These are phyloP conservation scores for Tiliacea aurago DNA, from an alignment of 2,888 invertebrate genomes.

Conservation along the genomic window DNA sequence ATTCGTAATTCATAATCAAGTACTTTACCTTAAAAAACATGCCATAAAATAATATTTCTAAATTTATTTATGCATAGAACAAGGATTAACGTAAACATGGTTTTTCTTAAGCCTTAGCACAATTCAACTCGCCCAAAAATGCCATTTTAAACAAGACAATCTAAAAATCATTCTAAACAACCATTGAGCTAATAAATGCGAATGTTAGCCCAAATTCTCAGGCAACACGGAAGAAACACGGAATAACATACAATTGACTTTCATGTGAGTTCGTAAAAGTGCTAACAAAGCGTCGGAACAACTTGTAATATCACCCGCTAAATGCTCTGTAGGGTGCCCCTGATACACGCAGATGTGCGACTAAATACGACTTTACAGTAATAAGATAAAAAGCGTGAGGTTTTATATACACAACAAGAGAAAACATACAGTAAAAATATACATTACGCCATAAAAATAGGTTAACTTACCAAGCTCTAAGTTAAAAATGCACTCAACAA, in stretches of 20 bases:
- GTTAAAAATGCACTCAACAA: no score
- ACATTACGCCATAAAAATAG: no score
- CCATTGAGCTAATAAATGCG: constrained; percentile 34
- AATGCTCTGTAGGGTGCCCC: constrained; percentile 65
- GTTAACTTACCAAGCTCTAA: no score
- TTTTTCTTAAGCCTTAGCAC: no score
- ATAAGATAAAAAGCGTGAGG: neutral
- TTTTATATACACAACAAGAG: no score
- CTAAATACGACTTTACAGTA: neutral
- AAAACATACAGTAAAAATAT: no score
- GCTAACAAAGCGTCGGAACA: constrained; percentile 83
- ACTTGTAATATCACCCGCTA: constrained; percentile 79
- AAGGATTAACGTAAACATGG: neutral
- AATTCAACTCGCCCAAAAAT: neutral
- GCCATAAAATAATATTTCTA: no score
- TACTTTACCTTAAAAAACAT: neutral
- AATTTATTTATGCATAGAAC: neutral
- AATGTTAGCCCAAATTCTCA: constrained; percentile 55
- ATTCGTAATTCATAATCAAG: no score
- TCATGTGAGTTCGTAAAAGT: constrained; percentile 77
- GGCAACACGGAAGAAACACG: constrained; percentile 58
- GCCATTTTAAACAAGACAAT: neutral
- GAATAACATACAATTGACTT: constrained; percentile 61
- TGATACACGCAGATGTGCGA: neutral
- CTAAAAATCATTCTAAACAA: constrained; percentile 8